A percentile compares a stretch with the other conserved stretches of the same genome.
Conservation (phyloP, 2,113 vertebrate genomes). For the Ariopsis seemanni region DNA sequence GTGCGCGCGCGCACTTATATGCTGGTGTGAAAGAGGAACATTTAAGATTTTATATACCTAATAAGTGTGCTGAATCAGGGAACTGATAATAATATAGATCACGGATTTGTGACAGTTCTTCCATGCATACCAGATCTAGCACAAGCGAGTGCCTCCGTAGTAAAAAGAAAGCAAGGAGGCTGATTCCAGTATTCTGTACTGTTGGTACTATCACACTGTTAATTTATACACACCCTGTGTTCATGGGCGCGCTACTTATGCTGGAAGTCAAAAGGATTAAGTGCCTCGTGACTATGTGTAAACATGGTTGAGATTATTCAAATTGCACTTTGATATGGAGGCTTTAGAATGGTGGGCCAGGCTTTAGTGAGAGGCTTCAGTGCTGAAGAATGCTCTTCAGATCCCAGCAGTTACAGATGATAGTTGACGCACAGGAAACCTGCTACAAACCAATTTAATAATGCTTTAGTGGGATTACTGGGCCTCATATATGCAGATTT, state of each 20-base stretch:
- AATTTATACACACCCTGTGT: conserved; percentile 62
- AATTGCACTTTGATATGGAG: conserved; percentile 52
- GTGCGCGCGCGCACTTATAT: background rate
- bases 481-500: conserved; percentile 36
- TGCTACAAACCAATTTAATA: conserved; percentile 51
- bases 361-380: conserved; percentile 35
- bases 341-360: conserved; percentile 6
- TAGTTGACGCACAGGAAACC: conserved; percentile 18
- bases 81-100: conserved; percentile 76
- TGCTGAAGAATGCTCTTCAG: conserved; percentile 35
- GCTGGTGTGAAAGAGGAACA: conserved; percentile 29
- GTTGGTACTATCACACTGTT: conserved; percentile 67
- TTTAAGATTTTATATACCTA: conserved; percentile 66
- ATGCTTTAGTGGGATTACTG: conserved; percentile 46
- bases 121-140: conserved; percentile 71
- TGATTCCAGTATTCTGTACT: conserved; percentile 68
- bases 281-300: conserved; percentile 63
- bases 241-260: conserved; percentile 54
- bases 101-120: conserved; percentile 69
- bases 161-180: conserved; percentile 51
- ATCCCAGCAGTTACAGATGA: conserved; percentile 40
- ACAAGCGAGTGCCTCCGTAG: conserved; percentile 64
- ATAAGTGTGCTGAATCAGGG: conserved; percentile 67
- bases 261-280: conserved; percentile 66
- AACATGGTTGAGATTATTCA: conserved; percentile 69